Base-by-base conservation (phyloP, 2,797 vertebrate species). In the Oophaga sylvatica region DNA sequence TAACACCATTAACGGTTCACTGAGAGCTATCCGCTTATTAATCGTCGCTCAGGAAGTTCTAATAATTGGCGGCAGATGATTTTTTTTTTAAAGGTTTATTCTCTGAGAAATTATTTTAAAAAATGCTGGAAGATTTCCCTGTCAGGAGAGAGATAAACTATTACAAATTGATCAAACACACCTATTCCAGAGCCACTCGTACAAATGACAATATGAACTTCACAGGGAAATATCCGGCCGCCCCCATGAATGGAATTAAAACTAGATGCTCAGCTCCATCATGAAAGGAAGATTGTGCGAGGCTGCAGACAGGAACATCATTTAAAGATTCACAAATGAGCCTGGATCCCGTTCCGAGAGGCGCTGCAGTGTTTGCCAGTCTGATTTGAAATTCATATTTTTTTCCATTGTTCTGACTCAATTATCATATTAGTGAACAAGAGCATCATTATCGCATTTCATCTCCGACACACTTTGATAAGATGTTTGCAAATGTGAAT, bases 21-120 rank as follows among this genome's bases (percentile, higher is more conserved):
- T 13, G 31, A 35, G 26, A 59, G 29, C 20, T 73, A 60, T 19
- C 26, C 7, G 53, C 35, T 31, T 31, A 84, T 84, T 75, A 75
- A 60, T 57, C 20, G 20, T 17, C 70, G 35, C 48, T 71, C 68
- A 71, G 26, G 45, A 67, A 79, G 75, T 56, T 65, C 45, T 62
- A 29, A 85, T 41, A 80, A 86, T 78, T 70, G 62, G 29, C 11
- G 20, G 22, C 70, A 41, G 56, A 62, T 73, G 20, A 41, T 80
- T 81, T 92, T 92, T 76, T 76, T 62, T 62, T 62, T 93, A 77
- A 95, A 96, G 95, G 95, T 96, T 87, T 87, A 48, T 81, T 73
- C n/a, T 62, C 26, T 73, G 79, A 45, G 79, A 81, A 45, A 81
- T 65, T 48, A 48, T 67, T 45, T 41, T 57, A 73, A 77, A 86